phyloP scores from a whole-genome alignment of 1,140 invertebrate genomes.

The Zaprionus gabonicus region DNA sequence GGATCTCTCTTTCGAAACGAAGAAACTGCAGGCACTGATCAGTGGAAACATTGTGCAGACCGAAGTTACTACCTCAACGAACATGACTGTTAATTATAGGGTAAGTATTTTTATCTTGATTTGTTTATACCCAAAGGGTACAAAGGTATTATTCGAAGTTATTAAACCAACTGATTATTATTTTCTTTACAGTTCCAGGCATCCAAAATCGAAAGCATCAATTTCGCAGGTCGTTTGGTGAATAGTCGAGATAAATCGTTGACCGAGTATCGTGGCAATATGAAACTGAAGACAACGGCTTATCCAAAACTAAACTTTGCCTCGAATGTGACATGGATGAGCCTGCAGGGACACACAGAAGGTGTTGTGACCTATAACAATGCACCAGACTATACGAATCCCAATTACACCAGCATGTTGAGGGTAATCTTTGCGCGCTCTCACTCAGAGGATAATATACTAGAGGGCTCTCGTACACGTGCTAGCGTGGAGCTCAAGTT shows the following conservation, averaged over 20 bases:
- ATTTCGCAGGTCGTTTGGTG: conserved; percentile 87
- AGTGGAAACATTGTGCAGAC: conserved; percentile 86
- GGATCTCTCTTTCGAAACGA: conserved; percentile 86
- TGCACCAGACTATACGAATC: conserved; percentile 80
- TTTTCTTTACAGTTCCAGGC: conserved; percentile 87
- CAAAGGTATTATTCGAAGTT: too few species aligned
- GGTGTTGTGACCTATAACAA: conserved; percentile 77
- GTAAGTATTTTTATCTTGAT: conserved; percentile 65
- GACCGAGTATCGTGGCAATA: conserved; percentile 87
- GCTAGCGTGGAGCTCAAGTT: conserved; percentile 80
- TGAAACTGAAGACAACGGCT: conserved; percentile 89
- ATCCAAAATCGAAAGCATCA: conserved; percentile 88
- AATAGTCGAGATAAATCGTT: conserved; percentile 87
- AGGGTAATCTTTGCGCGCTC: conserved; percentile 86
- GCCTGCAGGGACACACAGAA: conserved; percentile 78
- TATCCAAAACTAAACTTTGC: conserved; percentile 91
- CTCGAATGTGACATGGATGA: conserved; percentile 85
- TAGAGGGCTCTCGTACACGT: conserved; percentile 80
- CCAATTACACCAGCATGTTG: conserved; percentile 86
- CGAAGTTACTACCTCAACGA: conserved; percentile 74
- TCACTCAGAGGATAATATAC: conserved; percentile 75
- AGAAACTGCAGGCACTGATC: conserved; percentile 86
- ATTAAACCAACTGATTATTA: too few species aligned
- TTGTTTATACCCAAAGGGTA: too few species aligned
- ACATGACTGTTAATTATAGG: conserved; percentile 86